phyloP scores from a whole-genome alignment of 1,140 invertebrate genomes.

The Calosoma granatense region DNA sequence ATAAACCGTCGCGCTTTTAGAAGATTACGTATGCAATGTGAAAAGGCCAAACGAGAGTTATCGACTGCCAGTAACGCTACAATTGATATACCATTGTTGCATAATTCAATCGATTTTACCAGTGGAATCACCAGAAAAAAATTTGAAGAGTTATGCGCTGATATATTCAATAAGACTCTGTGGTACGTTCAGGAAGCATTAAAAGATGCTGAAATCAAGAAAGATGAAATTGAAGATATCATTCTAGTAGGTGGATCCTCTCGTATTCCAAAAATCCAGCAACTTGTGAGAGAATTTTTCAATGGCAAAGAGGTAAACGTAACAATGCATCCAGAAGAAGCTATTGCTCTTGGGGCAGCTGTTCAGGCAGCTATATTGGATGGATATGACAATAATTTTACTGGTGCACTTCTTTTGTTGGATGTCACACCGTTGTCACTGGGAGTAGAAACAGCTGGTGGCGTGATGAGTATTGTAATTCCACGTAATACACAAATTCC shows the following conservation, averaged over 20 bases:
- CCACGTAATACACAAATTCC: slow-evolving; percentile 53
- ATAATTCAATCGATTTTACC: slow-evolving; percentile 59
- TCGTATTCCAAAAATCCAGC: slow-evolving; percentile 95
- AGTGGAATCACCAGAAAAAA: slow-evolving; percentile 60
- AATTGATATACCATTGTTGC: slow-evolving; percentile 65
- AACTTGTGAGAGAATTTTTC: slow-evolving; percentile 92
- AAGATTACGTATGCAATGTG: background rate
- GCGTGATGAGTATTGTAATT: slow-evolving; percentile 43
- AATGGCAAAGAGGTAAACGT: slow-evolving; percentile 22
- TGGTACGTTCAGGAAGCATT: slow-evolving; percentile 67
- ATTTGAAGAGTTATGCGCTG: slow-evolving; percentile 59
- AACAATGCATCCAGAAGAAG: slow-evolving; percentile 42
- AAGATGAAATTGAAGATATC: slow-evolving; percentile 93
- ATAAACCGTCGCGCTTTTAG: slow-evolving; percentile 12
- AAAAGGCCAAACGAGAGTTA: background rate
- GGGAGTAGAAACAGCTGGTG: slow-evolving; percentile 58
- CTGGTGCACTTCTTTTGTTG: slow-evolving; percentile 57
- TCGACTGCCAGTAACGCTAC: slow-evolving; percentile 66
- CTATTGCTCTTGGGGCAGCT: slow-evolving; percentile 48
- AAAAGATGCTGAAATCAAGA: slow-evolving; percentile 84
- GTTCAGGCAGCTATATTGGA: slow-evolving; percentile 41
- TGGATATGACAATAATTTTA: slow-evolving; percentile 40
- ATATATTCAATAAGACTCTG: slow-evolving; percentile 60
- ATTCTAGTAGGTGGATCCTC: slow-evolving; percentile 98
- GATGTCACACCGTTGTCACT: slow-evolving; percentile 66